Percentiles rank a stretch among this genome's conserved stretches.
phyloP scores from a whole-genome alignment of 2,888 invertebrate species.

The Erpobdella octoculata region DNA sequence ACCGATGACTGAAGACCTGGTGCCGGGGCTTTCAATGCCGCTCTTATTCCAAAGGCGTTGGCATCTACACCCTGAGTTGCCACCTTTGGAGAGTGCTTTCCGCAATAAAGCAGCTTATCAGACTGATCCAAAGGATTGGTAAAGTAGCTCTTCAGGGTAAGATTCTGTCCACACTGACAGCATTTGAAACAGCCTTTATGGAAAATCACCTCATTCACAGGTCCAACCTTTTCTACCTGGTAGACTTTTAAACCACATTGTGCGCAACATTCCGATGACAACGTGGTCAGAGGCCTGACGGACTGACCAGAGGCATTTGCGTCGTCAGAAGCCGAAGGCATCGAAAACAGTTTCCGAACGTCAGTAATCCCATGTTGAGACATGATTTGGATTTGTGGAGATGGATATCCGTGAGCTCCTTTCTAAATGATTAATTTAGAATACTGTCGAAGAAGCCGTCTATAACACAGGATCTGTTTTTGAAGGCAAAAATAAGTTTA shows the following conservation, averaged over 20 bases:
- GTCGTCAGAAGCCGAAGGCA: not conserved
- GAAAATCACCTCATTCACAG: slow-evolving; percentile 82
- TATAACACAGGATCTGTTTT: too few species aligned
- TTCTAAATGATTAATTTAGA: too few species aligned
- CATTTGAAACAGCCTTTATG: slow-evolving; percentile 97
- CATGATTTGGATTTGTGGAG: too few species aligned
- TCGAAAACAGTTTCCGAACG: slow-evolving; percentile 4
- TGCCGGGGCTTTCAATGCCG: slow-evolving; percentile 43
- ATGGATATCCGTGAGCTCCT: too few species aligned
- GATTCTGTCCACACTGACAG: slow-evolving; percentile 61
- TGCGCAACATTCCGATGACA: not conserved
- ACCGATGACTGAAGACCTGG: slow-evolving; percentile 32
- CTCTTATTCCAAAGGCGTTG: slow-evolving; percentile 57
- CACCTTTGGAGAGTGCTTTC: slow-evolving; percentile 44
- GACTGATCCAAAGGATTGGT: slow-evolving; percentile 44
- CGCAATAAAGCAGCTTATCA: slow-evolving; percentile 50
- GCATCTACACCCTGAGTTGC: slow-evolving; percentile 53
- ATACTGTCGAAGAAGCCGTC: too few species aligned
- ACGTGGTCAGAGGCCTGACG: not conserved
- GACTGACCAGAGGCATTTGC: not conserved
- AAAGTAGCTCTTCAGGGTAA: slow-evolving; percentile 50
- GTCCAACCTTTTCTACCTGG: slow-evolving; percentile 79
- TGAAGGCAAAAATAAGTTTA: too few species aligned
- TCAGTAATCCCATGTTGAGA: too few species aligned
- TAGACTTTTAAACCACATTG: slow-evolving; percentile 83